phyloP scores from a whole-genome alignment of 2,113 vertebrate genomes.

The Litocranius walleri region DNA sequence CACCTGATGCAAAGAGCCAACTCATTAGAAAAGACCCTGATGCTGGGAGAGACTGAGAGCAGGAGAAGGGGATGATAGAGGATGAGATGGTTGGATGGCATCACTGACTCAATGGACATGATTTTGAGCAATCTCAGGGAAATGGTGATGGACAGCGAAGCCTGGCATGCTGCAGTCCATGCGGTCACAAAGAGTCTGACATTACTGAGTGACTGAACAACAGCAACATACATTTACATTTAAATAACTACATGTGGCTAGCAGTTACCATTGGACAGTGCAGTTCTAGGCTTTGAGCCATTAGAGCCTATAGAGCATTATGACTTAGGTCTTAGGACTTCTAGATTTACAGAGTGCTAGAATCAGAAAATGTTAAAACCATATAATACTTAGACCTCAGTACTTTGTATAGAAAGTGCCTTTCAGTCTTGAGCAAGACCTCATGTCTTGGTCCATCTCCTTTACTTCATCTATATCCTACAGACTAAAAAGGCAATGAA shows the following conservation, averaged over 20 bases:
- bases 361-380: not conserved
- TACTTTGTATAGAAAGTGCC: not conserved
- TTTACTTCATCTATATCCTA: not conserved
- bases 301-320: not conserved
- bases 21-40: not conserved
- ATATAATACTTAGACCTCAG: not conserved
- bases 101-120: not conserved
- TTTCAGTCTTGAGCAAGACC: not conserved
- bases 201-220: not conserved
- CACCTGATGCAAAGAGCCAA: not conserved
- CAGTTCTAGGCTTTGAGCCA: not conserved
- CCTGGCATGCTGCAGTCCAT: not conserved
- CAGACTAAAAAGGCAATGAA: slow-evolving; percentile 90
- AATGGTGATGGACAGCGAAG: not conserved
- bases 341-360: not conserved
- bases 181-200: not conserved
- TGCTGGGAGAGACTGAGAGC: not conserved
- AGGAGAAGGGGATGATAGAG: not conserved
- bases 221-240: not conserved
- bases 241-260: not conserved
- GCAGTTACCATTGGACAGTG: not conserved
- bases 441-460: not conserved
- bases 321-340: not conserved
- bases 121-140: not conserved
- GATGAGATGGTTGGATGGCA: not conserved